Base-by-base conservation (phyloP, 2,888 invertebrate species). In the Synergus itoensis region DNA sequence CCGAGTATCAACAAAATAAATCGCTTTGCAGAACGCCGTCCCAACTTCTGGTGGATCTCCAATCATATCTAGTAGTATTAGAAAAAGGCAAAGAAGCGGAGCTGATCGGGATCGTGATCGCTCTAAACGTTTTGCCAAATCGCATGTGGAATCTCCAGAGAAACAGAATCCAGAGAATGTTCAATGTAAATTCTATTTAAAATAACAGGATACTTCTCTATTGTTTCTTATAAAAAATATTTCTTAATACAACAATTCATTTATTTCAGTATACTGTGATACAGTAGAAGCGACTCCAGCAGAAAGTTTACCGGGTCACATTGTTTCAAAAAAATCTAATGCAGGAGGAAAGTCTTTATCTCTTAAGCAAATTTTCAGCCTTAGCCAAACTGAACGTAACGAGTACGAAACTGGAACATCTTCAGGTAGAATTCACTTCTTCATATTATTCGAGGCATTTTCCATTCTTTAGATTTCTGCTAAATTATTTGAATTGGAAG, bases 301-400 rank as follows among this genome's bases (percentile, higher is more conserved):
- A 43, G 90, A 91, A 84, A 90, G 88, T 83, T 86, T 92, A 80
- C 92, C 91, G 18, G 89, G 88, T 53, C 83, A 88, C 75, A 83
- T 82, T 41, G 57, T 78, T 9, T 84, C 80, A 12, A 77, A 76
- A 76, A 86, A 84, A 79, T n/a, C 57, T 41, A 81, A 81, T 53
- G 0, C 7, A 21, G 45, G 7, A 11, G 63, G 28, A 1, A 62
- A 45, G 41, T 62, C 62, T 53, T 8, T 36, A 43, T 65, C 41
- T 53, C 36, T 36, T 18, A 53, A 73, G 53, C 48, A 57, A 4
- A 18, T 16, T 36, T 16, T 28, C 16, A 28, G 12, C 11, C 14
- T 57, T 11, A 73, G 16, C 53, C 53, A 73, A n/a, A 53, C 16
- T 73, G 73, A 57, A 53, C 11, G 8, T 36, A 36, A 57, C 11